These are phyloP conservation scores for Temnothorax unifasciatus DNA, from an alignment of 2,888 invertebrate species.

Conservation along the genomic window DNA sequence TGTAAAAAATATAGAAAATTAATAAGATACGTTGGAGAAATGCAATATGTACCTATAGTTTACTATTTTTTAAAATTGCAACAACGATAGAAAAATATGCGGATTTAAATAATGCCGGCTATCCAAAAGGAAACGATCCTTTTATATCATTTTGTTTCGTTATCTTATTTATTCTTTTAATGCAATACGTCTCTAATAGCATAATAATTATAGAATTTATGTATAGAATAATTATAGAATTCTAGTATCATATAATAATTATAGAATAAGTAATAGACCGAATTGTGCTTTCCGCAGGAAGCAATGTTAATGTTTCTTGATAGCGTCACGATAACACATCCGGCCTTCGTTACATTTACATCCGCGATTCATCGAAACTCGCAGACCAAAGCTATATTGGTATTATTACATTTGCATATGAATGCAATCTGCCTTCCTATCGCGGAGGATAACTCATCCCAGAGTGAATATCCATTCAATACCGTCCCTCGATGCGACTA, in stretches of 20 bases:
- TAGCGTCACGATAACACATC: background rate
- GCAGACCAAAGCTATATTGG: conserved; percentile 43
- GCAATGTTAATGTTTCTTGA: conserved; percentile 16
- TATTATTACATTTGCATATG: conserved; percentile 65
- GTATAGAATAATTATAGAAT: no score
- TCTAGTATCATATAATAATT: no score
- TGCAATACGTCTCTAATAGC: background rate
- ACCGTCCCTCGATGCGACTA: conserved; percentile 29
- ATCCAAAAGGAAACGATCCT: background rate
- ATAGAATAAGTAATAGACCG: background rate
- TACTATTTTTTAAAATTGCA: background rate
- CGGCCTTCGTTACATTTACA: conserved; percentile 33
- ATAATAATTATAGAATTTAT: no score
- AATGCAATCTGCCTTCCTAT: conserved; percentile 58
- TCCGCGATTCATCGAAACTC: conserved; percentile 35
- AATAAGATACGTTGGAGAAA: background rate
- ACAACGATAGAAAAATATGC: no score
- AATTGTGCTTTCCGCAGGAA: background rate
- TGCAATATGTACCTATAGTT: background rate
- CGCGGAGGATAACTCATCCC: conserved; percentile 60
- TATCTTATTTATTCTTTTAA: background rate
- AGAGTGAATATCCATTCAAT: conserved; percentile 55
- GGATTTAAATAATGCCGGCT: background rate
- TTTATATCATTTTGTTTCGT: background rate
- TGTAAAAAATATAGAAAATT: background rate